Evolutionary conservation across 1,140 invertebrate species (phyloP).

Genomic region (Protaetia brevitarsis): DNA sequence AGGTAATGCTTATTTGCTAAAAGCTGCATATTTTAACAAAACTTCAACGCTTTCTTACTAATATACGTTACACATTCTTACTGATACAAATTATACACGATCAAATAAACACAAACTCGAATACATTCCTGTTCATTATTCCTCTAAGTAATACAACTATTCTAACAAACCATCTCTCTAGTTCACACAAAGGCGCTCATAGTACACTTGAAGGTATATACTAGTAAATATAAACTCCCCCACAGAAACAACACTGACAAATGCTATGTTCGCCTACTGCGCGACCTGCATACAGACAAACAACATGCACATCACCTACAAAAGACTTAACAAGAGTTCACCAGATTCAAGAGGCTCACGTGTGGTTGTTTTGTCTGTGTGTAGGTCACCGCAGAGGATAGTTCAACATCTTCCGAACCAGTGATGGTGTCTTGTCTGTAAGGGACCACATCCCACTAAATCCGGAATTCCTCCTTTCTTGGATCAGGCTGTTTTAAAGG

Average conservation of each 20-base stretch:
- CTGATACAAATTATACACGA: background rate
- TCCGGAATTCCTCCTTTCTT: conserved; percentile 2
- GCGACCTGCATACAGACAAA: conserved; percentile 50
- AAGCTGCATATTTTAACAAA: background rate
- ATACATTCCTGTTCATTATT: background rate
- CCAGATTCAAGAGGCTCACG: conserved; percentile 34
- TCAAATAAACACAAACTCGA: background rate
- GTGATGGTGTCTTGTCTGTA: conserved; percentile 20
- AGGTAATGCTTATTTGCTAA: background rate
- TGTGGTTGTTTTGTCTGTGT: conserved; percentile 48
- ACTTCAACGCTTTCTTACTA: background rate
- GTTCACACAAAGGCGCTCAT: background rate
- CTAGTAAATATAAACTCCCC: background rate
- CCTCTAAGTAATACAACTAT: background rate
- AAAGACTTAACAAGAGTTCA: conserved; percentile 33
- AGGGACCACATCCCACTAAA: conserved; percentile 2
- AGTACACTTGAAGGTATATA: background rate
- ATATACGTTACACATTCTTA: background rate
- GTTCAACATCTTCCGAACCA: background rate
- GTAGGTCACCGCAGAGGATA: conserved; percentile 44
- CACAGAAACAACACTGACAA: conserved; percentile 20
- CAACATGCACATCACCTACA: conserved; percentile 46
- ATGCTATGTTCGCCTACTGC: conserved; percentile 30
- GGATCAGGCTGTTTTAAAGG: too few species aligned
- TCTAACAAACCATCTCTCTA: background rate